Base-by-base conservation (phyloP, 2,888 invertebrate species). In the Cantharis rustica region DNA sequence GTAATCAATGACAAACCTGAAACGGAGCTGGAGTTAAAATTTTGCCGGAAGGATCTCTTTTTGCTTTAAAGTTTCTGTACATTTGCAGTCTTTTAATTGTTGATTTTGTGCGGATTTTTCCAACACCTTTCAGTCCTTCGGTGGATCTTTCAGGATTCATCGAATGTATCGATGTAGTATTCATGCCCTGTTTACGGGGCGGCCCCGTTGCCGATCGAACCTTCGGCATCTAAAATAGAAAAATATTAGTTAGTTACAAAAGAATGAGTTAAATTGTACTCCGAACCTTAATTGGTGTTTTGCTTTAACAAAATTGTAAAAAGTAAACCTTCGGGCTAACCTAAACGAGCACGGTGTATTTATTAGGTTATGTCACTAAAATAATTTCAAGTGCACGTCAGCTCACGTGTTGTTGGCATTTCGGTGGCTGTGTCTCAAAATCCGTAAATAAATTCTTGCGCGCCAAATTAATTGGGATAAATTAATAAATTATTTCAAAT, bases 11-110 rank as follows among this genome's bases (percentile, higher is more conserved):
- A 27, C 17, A 69, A 63, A 87, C 87, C 89, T 99, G 99, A 87
- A 97, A 99, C 0, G 99, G 98, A 0, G 99, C 99, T 26, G 98
- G 95, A 61, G 93, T 94, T 68, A 98, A 89, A 73, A 99, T 98
- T 91, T 98, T 96, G 70, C 99, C 95, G 75, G 90, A 91, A 84
- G 92, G 93, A 89, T 99, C 95, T 73, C 99, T 92, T 87, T 97
- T 97, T 0, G 99, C 94, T 88, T 98, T 99, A 87, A 96, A 98
- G 89, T 98, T 98, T 82, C 97, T 93, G 89, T 99, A 99, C 99
- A 99, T 99, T 88, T 97, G 96, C 80, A 99, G 89, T 69, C 99
- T 91, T 86, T 97, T 98, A 79, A 99, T 99, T 0, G 99, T 99
- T 13, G 94, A 93, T 88, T 95, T 96, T 13, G 97, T 95, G 83